Evolutionary conservation across 2,797 vertebrate genomes (phyloP), one percentile per base, ranked within the genome.

Genomic region (Rhyacichthys aspro): DNA sequence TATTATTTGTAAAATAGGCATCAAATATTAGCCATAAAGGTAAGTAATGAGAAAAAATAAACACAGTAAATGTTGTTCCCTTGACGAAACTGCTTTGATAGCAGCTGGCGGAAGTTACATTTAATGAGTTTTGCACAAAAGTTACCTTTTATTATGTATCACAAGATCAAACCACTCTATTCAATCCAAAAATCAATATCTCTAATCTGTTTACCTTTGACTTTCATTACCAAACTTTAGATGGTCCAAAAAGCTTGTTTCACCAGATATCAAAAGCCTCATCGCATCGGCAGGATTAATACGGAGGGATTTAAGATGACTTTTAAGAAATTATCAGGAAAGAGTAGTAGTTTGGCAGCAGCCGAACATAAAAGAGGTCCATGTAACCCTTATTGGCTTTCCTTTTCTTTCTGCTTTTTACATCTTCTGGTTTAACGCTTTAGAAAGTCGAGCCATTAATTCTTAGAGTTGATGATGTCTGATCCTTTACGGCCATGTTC

Each of bases 251-350:
- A 64, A 50, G 2, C 14, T 75, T 32, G 65, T 68, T 77, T 56
- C 15, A 65, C 63, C 39, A 61, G 45, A 75, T 62, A 57, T 63
- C 47, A 76, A 46, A 59, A 71, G 63, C 52, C 47, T 64, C 67
- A 83, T 80, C 49, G 46, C 63, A 77, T 76, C 63, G 55, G 55
- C 17, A 41, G 76, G 71, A 86, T 81, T 83, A 76, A 60, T 74
- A 54, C 46, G 68, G 66, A 70, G 59, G 48, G 34, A 64, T 71
- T 28, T n/a, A 33, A 59, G 68, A 78, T 82, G 74, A 67, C 61
- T 63, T 81, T 76, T 67, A 16, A 8, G 14, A 78, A 83, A 72
- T 67, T 46, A 67, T 58, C 49, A 55, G 23, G 23, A 52, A 10
- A 41, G 12, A 56, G 54, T 56, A 59, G 36, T 56, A 59, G 63